Evolutionary conservation across 2,888 invertebrate species (phyloP).

Genomic region (Horisme vitalbata): DNA sequence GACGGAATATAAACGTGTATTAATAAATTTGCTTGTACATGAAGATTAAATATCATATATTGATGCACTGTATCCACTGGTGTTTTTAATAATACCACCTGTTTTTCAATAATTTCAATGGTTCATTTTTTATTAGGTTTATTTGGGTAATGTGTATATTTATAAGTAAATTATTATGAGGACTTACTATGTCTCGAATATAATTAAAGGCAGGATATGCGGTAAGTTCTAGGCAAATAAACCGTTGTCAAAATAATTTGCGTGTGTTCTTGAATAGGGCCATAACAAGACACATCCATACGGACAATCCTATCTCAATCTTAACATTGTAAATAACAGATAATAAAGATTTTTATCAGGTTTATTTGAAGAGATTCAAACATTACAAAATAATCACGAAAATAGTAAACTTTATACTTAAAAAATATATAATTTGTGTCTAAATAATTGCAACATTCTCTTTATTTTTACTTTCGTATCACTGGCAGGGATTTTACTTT

Average conservation of each 20-base stretch:
- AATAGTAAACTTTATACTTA: background rate
- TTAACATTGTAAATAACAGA: background rate
- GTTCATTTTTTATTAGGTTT: slow-evolving; percentile 70
- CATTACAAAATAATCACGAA: slow-evolving; percentile 10
- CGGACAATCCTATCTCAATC: background rate
- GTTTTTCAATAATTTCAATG: slow-evolving; percentile 47
- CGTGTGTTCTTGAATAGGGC: slow-evolving; percentile 71
- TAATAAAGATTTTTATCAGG: background rate
- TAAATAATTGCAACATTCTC: background rate
- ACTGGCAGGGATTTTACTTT: no score
- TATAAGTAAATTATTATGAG: slow-evolving; percentile 81
- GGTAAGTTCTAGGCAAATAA: slow-evolving; percentile 80
- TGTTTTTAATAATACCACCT: slow-evolving; percentile 80
- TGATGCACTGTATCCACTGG: slow-evolving; percentile 86
- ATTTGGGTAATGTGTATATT: slow-evolving; percentile 80
- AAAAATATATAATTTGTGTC: background rate
- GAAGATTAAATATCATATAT: slow-evolving; percentile 90
- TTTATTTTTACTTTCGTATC: no score
- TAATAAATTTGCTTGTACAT: slow-evolving; percentile 89
- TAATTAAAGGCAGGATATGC: slow-evolving; percentile 67
- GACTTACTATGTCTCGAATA: slow-evolving; percentile 77
- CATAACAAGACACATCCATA: slow-evolving; percentile 21
- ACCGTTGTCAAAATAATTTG: slow-evolving; percentile 70
- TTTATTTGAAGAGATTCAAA: slow-evolving; percentile 24
- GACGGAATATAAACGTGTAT: slow-evolving; percentile 75